phyloP scores from a whole-genome alignment of 2,113 vertebrate genomes.

The Microcebus ravelobensis region DNA sequence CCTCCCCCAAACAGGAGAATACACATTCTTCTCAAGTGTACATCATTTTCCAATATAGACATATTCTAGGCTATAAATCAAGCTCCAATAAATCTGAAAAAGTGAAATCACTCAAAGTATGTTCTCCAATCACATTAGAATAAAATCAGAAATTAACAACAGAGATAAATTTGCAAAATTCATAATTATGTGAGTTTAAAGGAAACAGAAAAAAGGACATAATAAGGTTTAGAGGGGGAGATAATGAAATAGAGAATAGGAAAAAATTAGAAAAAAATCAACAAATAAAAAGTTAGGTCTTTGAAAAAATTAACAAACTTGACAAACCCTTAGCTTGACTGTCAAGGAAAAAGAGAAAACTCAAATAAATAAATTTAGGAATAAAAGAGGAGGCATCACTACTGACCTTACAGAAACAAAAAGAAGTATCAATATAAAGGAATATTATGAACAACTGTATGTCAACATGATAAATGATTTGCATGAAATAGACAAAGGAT shows the following conservation, averaged over 20 bases:
- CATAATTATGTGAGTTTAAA: neutral
- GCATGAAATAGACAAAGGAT: neutral
- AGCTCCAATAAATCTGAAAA: neutral
- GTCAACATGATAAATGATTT: neutral
- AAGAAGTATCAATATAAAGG: neutral
- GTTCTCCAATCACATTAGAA: neutral
- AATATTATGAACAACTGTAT: neutral
- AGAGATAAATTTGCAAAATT: neutral
- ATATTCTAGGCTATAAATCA: neutral
- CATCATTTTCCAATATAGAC: neutral
- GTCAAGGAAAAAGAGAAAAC: neutral
- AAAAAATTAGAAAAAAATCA: neutral
- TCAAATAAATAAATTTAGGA: neutral
- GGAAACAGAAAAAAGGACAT: neutral
- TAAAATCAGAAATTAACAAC: neutral
- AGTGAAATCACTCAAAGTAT: neutral
- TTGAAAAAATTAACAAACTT: neutral
- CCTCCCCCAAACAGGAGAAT: neutral
- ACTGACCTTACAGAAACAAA: neutral
- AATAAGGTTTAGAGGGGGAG: neutral
- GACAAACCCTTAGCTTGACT: neutral
- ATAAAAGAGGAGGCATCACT: neutral
- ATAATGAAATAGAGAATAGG: neutral
- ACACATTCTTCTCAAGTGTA: neutral
- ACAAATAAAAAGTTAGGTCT: neutral